phyloP scores from a whole-genome alignment of 2,797 vertebrate genomes.

The Sylvia borin region DNA sequence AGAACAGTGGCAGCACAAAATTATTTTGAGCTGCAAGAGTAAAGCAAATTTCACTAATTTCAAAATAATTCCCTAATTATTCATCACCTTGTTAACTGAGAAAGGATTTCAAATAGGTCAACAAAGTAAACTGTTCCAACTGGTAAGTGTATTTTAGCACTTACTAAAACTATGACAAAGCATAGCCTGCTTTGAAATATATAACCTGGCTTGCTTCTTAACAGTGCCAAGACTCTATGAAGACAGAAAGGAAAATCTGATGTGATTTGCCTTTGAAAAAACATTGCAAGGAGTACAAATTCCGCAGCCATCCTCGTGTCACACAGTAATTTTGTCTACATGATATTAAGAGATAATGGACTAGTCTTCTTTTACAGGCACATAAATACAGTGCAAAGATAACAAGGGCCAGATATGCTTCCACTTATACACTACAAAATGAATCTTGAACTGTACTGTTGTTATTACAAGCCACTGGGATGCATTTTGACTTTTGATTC shows the following conservation, averaged over 20 bases:
- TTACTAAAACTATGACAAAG: background rate
- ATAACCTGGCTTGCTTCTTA: background rate
- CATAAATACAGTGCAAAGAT: background rate
- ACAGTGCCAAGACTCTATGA: background rate
- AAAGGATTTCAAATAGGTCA: background rate
- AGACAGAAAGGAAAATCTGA: background rate
- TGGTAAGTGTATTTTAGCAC: background rate
- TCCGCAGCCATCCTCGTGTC: background rate
- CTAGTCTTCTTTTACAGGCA: background rate
- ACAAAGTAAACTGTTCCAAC: background rate
- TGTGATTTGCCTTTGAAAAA: background rate
- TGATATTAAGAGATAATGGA: background rate
- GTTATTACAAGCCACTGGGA: background rate
- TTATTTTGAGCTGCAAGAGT: background rate
- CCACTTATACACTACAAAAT: background rate
- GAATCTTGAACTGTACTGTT: background rate
- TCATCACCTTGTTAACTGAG: background rate
- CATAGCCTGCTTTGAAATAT: accelerated
- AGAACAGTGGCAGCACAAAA: background rate
- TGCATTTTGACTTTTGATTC: background rate
- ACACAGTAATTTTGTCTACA: background rate
- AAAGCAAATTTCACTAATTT: background rate
- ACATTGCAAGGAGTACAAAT: background rate
- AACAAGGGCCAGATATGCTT: background rate
- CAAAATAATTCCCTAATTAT: background rate